These are phyloP conservation scores for Ylistrum balloti DNA, from an alignment of 1,140 invertebrate species.

Conservation along the genomic window DNA sequence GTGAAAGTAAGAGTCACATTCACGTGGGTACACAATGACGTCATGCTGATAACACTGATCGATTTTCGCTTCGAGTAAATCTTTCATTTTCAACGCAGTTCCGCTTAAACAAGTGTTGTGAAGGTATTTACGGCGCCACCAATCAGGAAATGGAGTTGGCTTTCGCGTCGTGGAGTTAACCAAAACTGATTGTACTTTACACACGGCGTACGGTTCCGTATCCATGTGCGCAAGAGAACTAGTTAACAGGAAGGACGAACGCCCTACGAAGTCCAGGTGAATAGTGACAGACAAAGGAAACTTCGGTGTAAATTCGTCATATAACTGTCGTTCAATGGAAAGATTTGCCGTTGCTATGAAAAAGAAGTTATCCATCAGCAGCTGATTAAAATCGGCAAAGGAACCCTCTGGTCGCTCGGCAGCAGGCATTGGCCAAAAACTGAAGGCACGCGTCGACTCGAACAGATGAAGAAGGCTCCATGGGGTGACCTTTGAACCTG, in stretches of 20 bases:
- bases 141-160: slow-evolving; percentile 63
- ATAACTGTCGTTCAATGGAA: slow-evolving; percentile 42
- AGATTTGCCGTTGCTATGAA: slow-evolving; percentile 48
- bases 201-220: slow-evolving; percentile 44
- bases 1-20: slow-evolving; percentile 62
- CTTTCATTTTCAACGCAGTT: slow-evolving; percentile 48
- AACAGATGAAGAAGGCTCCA: slow-evolving; percentile 44
- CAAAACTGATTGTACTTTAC: slow-evolving; percentile 58
- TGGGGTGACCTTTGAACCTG: slow-evolving; percentile 3
- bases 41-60: neutral
- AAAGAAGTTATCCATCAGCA: slow-evolving; percentile 44
- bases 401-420: neutral
- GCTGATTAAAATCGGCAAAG: slow-evolving; percentile 38
- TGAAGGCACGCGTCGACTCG: slow-evolving; percentile 45
- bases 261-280: slow-evolving; percentile 57
- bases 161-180: slow-evolving; percentile 59
- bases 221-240: slow-evolving; percentile 45
- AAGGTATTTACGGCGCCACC: slow-evolving; percentile 65
- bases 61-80: slow-evolving; percentile 33
- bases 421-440: slow-evolving; percentile 46
- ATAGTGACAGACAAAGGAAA: slow-evolving; percentile 49
- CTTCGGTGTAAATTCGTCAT: slow-evolving; percentile 44
- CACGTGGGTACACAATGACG: slow-evolving; percentile 47
- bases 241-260: slow-evolving; percentile 55
- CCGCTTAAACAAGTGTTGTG: neutral